Base-by-base conservation (phyloP, 2,888 invertebrate species). In the Petrolisthes cinctipes region DNA sequence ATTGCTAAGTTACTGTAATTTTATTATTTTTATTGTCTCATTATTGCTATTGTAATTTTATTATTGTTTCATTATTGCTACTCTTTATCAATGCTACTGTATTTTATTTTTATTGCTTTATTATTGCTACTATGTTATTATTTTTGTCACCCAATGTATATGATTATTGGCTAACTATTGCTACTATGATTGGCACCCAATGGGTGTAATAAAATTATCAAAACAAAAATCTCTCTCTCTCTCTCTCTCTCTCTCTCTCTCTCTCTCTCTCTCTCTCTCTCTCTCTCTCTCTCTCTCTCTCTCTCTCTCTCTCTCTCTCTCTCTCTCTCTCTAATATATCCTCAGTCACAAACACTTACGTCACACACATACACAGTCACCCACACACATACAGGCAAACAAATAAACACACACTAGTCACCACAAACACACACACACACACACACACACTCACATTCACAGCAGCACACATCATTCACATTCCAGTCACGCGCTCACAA, bases 341-440 rank as follows among this genome's bases (percentile, higher is more conserved):
- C 4, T 61, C 61, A 85, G 53, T 80, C 68, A 80, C 53, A 66
- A 23, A 85, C 51, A 85, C 66, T 80, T 53, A 85, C 66, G 5
- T 66, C 17, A 68, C 66, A 78, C 51, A 85, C 53, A 78, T 1
- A 61, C 37, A 85, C 68, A 80, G 51, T 68, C 23, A 71, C 51
- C 51, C 53, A 80, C 51, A 80, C 53, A 85, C n/a, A 68, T 14
- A 57, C 11, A 71, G 1, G 23, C 17, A 80, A 0, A 66, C 68
- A 68, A 68, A 54, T n/a, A 80, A 20, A 51, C 23, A 79, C 0
- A 17, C 11, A 20, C 37, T 14, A 14, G 51, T n/a, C 23, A 37
- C 9, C 54, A 85, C 80, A 80, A 7, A n/a, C 37, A 11, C 20
- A 61, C 56, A 61, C 17, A 4, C 37, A 53, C 68, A 82, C 71